Evolutionary conservation across 2,113 vertebrate genomes (phyloP).

Genomic region (Ochotona curzoniae): DNA sequence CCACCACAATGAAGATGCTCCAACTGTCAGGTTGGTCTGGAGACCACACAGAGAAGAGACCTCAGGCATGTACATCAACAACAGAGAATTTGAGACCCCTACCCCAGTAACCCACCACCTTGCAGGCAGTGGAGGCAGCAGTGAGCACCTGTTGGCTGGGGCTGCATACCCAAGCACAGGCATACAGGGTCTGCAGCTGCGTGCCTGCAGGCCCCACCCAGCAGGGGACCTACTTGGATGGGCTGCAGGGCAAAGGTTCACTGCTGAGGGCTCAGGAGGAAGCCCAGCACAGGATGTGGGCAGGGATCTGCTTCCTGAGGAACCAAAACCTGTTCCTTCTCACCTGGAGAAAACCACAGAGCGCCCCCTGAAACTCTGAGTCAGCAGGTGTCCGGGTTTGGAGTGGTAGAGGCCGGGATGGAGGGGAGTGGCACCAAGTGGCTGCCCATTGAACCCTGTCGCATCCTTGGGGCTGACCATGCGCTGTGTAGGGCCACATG

Average conservation of each 20-base stretch:
- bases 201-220: accelerated
- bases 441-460: neutral
- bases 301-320: neutral
- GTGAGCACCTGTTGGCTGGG: neutral
- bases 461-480: neutral
- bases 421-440: accelerated
- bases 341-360: neutral
- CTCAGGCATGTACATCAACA: neutral
- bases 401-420: neutral
- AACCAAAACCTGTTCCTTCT: neutral
- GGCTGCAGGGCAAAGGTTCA: neutral
- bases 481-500: accelerated
- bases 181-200: neutral
- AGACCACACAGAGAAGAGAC: neutral
- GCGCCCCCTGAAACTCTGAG: accelerated
- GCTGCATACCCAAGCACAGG: neutral
- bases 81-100: neutral
- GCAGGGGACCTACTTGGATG: accelerated
- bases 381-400: neutral
- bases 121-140: neutral
- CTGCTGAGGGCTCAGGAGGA: neutral
- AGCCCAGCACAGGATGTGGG: neutral
- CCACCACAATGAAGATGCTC: conserved; percentile 77
- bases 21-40: accelerated
- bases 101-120: neutral